A percentile compares a stretch with the other conserved stretches of the same genome.
These are phyloP conservation scores for Watsonalla binaria DNA, from an alignment of 2,888 invertebrate genomes.

Conservation along the genomic window DNA sequence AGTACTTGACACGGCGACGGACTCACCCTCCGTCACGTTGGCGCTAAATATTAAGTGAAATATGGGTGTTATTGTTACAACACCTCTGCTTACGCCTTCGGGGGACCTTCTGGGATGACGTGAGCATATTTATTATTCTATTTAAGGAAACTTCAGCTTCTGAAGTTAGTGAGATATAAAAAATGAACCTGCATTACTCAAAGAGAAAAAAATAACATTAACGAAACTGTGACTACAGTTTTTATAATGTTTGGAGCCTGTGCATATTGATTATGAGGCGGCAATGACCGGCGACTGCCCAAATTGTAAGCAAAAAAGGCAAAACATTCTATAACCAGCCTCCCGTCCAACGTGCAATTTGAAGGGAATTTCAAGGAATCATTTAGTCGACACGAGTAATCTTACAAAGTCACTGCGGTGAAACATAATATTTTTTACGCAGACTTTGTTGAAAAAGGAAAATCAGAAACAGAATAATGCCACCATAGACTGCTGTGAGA, in stretches of 20 bases:
- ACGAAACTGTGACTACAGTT: not conserved
- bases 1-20: too few relatives aligned
- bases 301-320: constrained; percentile 13
- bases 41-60: too few relatives aligned
- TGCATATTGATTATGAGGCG: constrained; percentile 1
- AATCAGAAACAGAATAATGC: too few relatives aligned
- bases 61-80: too few relatives aligned
- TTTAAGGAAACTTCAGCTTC: too few relatives aligned
- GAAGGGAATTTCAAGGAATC: constrained; percentile 16
- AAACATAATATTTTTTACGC: too few relatives aligned
- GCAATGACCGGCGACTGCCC: not conserved
- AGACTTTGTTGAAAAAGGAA: too few relatives aligned
- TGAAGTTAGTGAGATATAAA: not conserved
- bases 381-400: constrained; percentile 5
- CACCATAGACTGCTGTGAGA: too few relatives aligned
- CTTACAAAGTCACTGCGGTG: not conserved
- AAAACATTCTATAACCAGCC: constrained; percentile 3
- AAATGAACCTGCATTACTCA: not conserved
- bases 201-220: not conserved
- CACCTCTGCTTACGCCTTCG: too few relatives aligned
- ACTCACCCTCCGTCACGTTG: too few relatives aligned
- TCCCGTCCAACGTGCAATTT: constrained; percentile 1
- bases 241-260: not conserved
- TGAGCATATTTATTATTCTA: not conserved
- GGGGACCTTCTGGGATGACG: too few relatives aligned